Conservation (phyloP, 2,797 vertebrate genomes). For the Basileuterus tristriatus region DNA sequence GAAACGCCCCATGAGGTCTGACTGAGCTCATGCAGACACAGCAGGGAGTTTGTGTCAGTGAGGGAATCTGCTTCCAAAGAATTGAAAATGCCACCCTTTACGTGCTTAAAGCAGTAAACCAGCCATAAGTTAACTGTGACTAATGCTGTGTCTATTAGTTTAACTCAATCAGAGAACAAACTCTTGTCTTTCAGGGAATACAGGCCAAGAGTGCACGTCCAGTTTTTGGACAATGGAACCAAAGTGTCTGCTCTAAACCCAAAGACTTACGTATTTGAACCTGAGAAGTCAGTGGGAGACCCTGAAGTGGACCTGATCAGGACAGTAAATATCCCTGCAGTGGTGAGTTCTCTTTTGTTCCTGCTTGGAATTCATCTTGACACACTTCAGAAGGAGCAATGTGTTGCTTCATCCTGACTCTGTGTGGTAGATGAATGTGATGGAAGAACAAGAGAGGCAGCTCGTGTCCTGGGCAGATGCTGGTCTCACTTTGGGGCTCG, state of each 20-base stretch:
- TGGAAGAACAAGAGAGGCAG: neutral
- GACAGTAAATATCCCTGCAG: conserved; percentile 89
- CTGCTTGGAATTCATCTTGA: neutral
- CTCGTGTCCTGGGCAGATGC: neutral
- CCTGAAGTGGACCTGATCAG: conserved; percentile 85
- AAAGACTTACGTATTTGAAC: conserved; percentile 90
- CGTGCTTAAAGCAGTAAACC: neutral
- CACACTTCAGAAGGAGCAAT: neutral
- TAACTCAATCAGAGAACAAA: neutral
- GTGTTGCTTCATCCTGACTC: neutral
- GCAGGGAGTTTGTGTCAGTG: neutral
- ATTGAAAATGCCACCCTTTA: neutral
- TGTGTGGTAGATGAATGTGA: neutral
- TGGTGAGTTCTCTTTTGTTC: conserved; percentile 80
- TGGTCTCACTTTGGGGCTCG: neutral
- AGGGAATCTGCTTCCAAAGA: neutral
- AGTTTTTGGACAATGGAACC: conserved; percentile 88
- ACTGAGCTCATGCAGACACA: neutral
- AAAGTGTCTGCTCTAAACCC: conserved; percentile 87
- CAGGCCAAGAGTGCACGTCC: conserved; percentile 84
- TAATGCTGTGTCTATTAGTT: neutral
- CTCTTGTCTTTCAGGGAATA: conserved; percentile 83
- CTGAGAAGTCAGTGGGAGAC: conserved; percentile 85
- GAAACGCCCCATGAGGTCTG: neutral
- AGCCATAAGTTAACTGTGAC: neutral